Base-by-base conservation (phyloP, 2,888 invertebrate species). In the Drosophila multiciliata region DNA sequence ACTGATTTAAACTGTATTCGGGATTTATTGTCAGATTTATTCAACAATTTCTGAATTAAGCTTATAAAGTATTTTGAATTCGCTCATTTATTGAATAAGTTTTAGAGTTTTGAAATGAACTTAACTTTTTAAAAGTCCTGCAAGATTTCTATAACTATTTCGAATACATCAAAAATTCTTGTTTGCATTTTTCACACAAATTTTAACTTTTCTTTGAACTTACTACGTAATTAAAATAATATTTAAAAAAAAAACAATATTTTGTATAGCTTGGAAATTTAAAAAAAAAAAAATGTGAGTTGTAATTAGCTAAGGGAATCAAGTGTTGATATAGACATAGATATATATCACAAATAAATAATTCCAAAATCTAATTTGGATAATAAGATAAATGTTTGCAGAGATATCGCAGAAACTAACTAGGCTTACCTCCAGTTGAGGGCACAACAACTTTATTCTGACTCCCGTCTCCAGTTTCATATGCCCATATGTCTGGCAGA, bases 401-500 rank as follows among this genome's bases (percentile, higher is more conserved):
- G 1, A 33, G 49, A 8, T 4, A 17, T 11, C 1, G 53, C n/a
- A 57, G 11, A 42, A 40, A 26, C 53, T 35, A 1, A 20, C n/a
- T n/a, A 45, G 57, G 29, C 29, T 36, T 38, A 15, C 8, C 17
- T 20, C 49, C 3, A 20, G 8, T 35, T 23, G 17, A 63, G 66
- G 45, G 50, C 45, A 57, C 23, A 60, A 57, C 48, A 70, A 64
- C 64, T 64, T 69, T 17, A 69, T 58, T 63, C 17, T 3, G 11
- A 6, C 54, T 54, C 15, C 11, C 54, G 7, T n/a, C 38, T 42
- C 38, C 42, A 38, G 17, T 29, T 53, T 32, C 59, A 32, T 62
- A 45, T 40, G 35, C 40, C 53, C 71, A 60, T 48, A 58, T 64
- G 53, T 69, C 60, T 64, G 75, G 20, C 55, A 45, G 40, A 40